phyloP scores from a whole-genome alignment of 1,140 invertebrate genomes.

The Pseudoatta argentina region DNA sequence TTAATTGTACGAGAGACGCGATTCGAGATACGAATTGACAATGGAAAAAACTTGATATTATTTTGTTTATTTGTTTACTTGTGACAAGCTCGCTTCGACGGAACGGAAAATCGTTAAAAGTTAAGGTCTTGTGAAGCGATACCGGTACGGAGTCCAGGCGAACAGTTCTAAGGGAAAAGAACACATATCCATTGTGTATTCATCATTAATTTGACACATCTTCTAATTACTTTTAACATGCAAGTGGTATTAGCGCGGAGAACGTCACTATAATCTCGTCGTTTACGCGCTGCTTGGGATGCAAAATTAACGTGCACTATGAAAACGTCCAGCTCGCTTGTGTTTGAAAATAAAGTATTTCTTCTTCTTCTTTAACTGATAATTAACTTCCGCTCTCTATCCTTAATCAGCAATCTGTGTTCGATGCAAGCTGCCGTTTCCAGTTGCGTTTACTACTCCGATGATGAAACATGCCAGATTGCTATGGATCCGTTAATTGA shows the following conservation, averaged over 20 bases:
- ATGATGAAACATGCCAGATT: constrained; percentile 48
- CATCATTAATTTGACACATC: not conserved
- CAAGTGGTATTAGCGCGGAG: constrained; percentile 6
- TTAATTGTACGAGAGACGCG: not conserved
- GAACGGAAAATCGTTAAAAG: constrained; percentile 76
- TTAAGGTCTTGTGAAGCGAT: constrained; percentile 86
- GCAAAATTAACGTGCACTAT: constrained; percentile 44
- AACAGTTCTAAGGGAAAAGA: constrained; percentile 85
- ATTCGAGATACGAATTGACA: constrained; percentile 26
- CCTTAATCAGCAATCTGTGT: constrained; percentile 10
- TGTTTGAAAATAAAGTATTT: not conserved
- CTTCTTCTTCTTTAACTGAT: not conserved
- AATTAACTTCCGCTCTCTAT: not conserved
- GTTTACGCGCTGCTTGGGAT: constrained; percentile 26
- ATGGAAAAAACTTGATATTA: constrained; percentile 32
- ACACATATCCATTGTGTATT: constrained; percentile 65
- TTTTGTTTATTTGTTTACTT: not conserved
- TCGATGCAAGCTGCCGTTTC: constrained; percentile 50
- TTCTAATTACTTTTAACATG: constrained; percentile 55
- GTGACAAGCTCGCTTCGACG: constrained; percentile 57
- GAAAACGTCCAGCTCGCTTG: constrained; percentile 49
- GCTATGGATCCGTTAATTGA: constrained; percentile 17
- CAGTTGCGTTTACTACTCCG: constrained; percentile 39
- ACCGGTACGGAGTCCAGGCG: constrained; percentile 84
- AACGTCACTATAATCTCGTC: not conserved